Percentiles rank a stretch among this genome's conserved stretches.
phyloP scores from a whole-genome alignment of 2,113 vertebrate genomes.

The Solea solea region DNA sequence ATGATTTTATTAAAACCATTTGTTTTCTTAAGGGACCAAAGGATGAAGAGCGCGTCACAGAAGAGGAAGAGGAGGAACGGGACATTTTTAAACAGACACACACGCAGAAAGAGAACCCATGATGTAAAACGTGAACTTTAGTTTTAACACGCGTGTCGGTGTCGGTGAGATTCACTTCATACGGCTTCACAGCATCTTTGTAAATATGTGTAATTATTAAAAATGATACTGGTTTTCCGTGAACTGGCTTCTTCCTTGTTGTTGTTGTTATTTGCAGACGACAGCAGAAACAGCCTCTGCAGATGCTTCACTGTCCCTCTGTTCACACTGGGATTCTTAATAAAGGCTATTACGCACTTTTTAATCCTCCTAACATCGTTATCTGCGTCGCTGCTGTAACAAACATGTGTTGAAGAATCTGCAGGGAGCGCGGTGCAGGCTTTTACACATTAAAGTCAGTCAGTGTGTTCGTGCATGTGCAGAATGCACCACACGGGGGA shows the following conservation, averaged over 20 bases:
- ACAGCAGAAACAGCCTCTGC: slow-evolving; percentile 16
- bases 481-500: no score
- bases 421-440: no score
- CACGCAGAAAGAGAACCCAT: not conserved
- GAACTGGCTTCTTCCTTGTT: slow-evolving; percentile 62
- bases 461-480: no score
- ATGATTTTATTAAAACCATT: not conserved
- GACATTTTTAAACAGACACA: slow-evolving; percentile 12
- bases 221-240: slow-evolving; percentile 77
- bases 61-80: not conserved
- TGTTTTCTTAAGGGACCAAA: slow-evolving; percentile 59
- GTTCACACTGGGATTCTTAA: slow-evolving; percentile 1
- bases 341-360: no score
- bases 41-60: slow-evolving; percentile 40
- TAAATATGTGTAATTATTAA: slow-evolving; percentile 82
- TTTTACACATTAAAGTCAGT: no score
- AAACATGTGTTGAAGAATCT: no score
- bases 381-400: no score
- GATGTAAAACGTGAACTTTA: slow-evolving; percentile 23
- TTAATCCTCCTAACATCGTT: no score
- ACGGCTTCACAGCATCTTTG: slow-evolving; percentile 72
- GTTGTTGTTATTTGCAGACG: slow-evolving; percentile 43
- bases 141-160: slow-evolving; percentile 32
- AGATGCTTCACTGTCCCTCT: slow-evolving; percentile 21
- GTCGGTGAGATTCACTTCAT: slow-evolving; percentile 55